Base-by-base conservation (phyloP, 2,888 invertebrate species). In the Spodoptera exigua region DNA sequence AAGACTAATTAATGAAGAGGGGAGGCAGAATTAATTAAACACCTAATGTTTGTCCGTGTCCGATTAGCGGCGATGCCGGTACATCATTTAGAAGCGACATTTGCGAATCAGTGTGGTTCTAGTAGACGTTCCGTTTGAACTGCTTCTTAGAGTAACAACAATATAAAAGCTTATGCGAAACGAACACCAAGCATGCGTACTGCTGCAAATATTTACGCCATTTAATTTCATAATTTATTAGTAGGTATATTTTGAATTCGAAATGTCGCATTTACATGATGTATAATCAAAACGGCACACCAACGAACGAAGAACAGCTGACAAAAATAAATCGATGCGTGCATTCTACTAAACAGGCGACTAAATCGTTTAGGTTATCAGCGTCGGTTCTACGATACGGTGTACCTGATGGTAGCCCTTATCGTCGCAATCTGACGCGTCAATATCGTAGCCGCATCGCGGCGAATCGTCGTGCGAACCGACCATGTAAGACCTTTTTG, bases 381-480 rank as follows among this genome's bases (percentile, higher is more conserved):
- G 88, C 90, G 90, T 83, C 92, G 86, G 87, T 82, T 84, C 92
- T 92, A 92, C 91, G 88, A 83, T 83, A 82, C 83, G 81, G 83
- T 90, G 71, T 92, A 94, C 94, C 94, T 94, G 93, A 79, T 88
- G 92, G 87, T 90, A 93, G 80, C 86, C 83, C 88, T 91, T 93
- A 88, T 94, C 93, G 85, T 93, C 93, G 87, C 90, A 88, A 82
- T 93, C 94, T 79, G 93, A 92, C 88, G 91, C 86, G 82, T 93
- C 93, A 81, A 93, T 89, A 91, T 93, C 94, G 87, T 91, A 94
- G 89, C 86, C 90, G 89, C 92, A 92, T 78, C 91, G 92, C 84
- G 93, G 90, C 81, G 93, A 90, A 84, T 90, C 89, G 81, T 89
- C 89, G 80, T 88, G 89, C 62, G 89, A 85, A 89, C 90, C 89